Evolutionary conservation across 2,797 vertebrate genomes (phyloP).

Genomic region (Lithobates sylvaticus): DNA sequence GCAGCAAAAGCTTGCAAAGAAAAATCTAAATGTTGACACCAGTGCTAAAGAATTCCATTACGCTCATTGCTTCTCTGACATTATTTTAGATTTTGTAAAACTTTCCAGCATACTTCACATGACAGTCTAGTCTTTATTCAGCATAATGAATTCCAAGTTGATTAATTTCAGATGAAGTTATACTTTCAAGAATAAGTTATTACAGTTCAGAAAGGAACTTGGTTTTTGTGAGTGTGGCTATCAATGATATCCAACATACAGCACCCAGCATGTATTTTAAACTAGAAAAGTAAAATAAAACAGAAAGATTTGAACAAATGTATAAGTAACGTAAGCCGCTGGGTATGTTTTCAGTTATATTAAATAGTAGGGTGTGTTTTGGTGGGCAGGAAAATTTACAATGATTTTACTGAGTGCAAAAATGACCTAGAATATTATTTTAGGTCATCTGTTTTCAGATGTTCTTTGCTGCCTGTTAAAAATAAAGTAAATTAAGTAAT

Average conservation of each 20-base stretch:
- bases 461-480: too few species aligned
- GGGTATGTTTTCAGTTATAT: background rate
- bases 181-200: slow-evolving; percentile 4
- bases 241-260: background rate
- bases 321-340: background rate
- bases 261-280: background rate
- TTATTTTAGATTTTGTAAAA: slow-evolving; percentile 17
- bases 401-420: too few species aligned
- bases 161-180: slow-evolving; percentile 23
- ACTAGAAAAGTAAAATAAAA: background rate
- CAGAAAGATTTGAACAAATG: background rate
- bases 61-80: background rate
- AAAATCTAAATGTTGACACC: slow-evolving; percentile 33
- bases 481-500: too few species aligned
- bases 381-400: too few species aligned
- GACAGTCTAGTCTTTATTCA: slow-evolving; percentile 17
- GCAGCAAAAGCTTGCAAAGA: slow-evolving; percentile 6
- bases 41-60: slow-evolving; percentile 46
- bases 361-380: too few species aligned
- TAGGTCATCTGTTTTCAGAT: too few species aligned
- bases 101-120: slow-evolving; percentile 1
- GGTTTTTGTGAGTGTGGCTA: background rate
- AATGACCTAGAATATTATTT: too few species aligned
- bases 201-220: background rate
- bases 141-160: slow-evolving; percentile 10